Conservation (phyloP, 2,113 vertebrate species). For the Sula dactylatra region DNA sequence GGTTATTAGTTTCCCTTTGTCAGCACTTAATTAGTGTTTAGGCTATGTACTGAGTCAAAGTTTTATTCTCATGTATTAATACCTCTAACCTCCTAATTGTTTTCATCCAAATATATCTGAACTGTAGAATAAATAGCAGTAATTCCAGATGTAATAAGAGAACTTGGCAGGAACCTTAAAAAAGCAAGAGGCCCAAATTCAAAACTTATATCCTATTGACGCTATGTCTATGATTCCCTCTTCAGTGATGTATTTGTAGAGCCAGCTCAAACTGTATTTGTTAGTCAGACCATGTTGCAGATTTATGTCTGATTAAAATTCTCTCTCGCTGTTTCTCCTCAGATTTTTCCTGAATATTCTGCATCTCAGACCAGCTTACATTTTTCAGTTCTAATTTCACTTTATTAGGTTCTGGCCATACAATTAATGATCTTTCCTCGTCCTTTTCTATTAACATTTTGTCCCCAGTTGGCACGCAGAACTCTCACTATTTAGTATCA, state of each 20-base stretch:
- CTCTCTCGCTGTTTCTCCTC: neutral
- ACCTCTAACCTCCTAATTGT: neutral
- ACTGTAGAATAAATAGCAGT: neutral
- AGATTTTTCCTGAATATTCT: neutral
- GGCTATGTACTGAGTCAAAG: neutral
- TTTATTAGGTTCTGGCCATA: neutral
- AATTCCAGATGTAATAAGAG: neutral
- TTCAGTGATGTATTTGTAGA: neutral
- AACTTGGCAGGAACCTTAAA: neutral
- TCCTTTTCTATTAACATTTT: constrained; percentile 18
- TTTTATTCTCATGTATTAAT: neutral
- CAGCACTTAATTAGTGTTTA: neutral
- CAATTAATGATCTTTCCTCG: neutral
- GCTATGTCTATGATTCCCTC: neutral
- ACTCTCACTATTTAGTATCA: neutral
- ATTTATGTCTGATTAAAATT: neutral
- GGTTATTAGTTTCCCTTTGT: neutral
- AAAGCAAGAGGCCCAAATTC: neutral
- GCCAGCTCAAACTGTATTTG: neutral
- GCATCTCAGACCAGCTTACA: neutral
- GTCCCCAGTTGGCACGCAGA: neutral
- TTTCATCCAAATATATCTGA: neutral
- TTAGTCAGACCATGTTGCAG: neutral
- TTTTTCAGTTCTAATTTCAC: neutral
- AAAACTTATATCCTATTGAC: neutral